Conservation (phyloP, 2,888 invertebrate genomes). For the Drosophila emarginata region DNA sequence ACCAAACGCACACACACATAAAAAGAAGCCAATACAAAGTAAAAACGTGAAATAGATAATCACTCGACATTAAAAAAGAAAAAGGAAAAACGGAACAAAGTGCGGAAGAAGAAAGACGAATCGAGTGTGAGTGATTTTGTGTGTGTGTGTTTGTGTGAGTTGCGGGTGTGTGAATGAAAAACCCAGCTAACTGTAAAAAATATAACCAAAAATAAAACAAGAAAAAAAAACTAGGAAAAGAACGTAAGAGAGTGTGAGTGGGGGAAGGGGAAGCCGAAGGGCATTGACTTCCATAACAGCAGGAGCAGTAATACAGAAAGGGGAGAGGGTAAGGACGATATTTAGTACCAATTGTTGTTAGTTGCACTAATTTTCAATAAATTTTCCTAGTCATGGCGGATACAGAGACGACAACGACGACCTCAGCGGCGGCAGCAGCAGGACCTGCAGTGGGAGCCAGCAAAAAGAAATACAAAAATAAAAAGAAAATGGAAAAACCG, state of each 20-base stretch:
- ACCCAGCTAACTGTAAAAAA: constrained; percentile 67
- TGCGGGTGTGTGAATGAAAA: constrained; percentile 69
- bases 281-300: constrained; percentile 38
- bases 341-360: background rate
- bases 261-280: constrained; percentile 18
- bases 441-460: constrained; percentile 22
- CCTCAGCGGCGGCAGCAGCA: constrained; percentile 39
- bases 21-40: constrained; percentile 1
- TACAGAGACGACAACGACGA: constrained; percentile 31
- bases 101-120: constrained; percentile 32
- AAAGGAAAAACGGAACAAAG: constrained; percentile 38
- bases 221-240: background rate
- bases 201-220: constrained; percentile 68
- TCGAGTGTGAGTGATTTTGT: constrained; percentile 22
- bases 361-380: background rate
- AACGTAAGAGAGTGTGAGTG: constrained; percentile 26
- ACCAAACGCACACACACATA: constrained; percentile 20
- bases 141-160: constrained; percentile 29
- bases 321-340: constrained; percentile 40
- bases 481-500: constrained; percentile 49
- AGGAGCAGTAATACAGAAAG: constrained; percentile 26
- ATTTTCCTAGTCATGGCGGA: constrained; percentile 55
- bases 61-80: constrained; percentile 12
- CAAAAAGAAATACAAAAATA: constrained; percentile 61
- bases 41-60: constrained; percentile 8